These are phyloP conservation scores for Plumapathes pennacea DNA, from an alignment of 92 coral and sea anemone species.

Conservation along the genomic window DNA sequence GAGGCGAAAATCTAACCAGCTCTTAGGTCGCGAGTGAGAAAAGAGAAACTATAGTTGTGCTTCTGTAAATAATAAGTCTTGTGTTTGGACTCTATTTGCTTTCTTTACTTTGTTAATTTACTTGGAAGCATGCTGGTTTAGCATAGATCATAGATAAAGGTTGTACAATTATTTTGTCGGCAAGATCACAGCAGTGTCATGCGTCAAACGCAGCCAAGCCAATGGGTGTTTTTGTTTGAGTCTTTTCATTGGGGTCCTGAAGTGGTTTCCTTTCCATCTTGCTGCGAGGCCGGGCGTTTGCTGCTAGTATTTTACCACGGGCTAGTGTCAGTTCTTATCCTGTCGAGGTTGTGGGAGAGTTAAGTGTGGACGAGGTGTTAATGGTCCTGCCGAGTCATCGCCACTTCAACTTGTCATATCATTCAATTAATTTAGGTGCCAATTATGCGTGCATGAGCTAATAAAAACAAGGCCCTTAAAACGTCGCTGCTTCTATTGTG, in stretches of 20 bases:
- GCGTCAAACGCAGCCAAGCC: slow-evolving; percentile 19
- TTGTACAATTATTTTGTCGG: slow-evolving; percentile 63
- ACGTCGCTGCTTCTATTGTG: slow-evolving; percentile 85
- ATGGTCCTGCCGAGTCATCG: slow-evolving; percentile 98
- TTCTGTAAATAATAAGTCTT: too few species aligned
- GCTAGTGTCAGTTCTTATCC: too few species aligned
- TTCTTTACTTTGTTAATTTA: too few species aligned
- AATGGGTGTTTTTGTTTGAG: slow-evolving; percentile 44
- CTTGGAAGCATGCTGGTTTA: too few species aligned
- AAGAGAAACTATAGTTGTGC: too few species aligned
- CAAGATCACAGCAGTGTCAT: slow-evolving; percentile 69
- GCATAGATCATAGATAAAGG: background rate
- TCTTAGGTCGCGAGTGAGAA: too few species aligned
- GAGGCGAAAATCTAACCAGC: slow-evolving; percentile 1
- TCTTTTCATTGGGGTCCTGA: too few species aligned
- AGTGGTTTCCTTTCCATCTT: slow-evolving; percentile 53
- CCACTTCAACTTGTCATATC: slow-evolving; percentile 98
- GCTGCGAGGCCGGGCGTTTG: too few species aligned
- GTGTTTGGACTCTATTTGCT: too few species aligned
- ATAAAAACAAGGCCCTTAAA: slow-evolving; percentile 86
- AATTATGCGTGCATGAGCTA: slow-evolving; percentile 92
- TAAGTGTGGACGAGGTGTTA: slow-evolving; percentile 98
- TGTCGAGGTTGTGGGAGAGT: too few species aligned
- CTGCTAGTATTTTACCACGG: too few species aligned
- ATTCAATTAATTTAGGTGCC: slow-evolving; percentile 99